phyloP scores from a whole-genome alignment of 2,797 vertebrate genomes.

The Epinephelus malabaricus region DNA sequence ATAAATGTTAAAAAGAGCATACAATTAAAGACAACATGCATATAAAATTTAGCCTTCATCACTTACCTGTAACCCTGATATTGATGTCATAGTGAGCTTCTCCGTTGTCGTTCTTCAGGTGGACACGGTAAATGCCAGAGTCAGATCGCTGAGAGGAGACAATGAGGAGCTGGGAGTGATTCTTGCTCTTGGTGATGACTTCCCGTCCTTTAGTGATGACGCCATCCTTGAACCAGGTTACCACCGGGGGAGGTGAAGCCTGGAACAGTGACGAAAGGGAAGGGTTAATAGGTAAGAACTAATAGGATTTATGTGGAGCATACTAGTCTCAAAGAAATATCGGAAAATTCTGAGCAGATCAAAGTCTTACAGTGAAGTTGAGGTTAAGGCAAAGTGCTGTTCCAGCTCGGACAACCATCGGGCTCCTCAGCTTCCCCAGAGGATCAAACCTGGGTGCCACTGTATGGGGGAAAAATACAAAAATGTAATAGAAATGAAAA shows the following conservation, averaged over 20 bases:
- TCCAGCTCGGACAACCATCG: conserved; percentile 81
- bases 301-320: too few species aligned
- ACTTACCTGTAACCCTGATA: conserved; percentile 75
- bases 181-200: conserved; percentile 80
- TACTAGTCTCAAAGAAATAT: not conserved
- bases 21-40: not conserved
- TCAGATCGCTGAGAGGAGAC: conserved; percentile 70
- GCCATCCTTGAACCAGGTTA: conserved; percentile 80
- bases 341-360: not conserved
- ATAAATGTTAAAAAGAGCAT: not conserved
- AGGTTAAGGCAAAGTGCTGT: conserved; percentile 77
- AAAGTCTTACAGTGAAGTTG: conserved; percentile 78
- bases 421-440: conserved; percentile 82
- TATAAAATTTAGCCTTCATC: not conserved
- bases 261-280: conserved; percentile 34
- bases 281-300: not conserved
- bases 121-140: conserved; percentile 73
- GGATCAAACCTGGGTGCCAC: conserved; percentile 78
- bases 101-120: conserved; percentile 78
- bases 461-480: conserved; percentile 22
- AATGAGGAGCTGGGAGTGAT: conserved; percentile 80
- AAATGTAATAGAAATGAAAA: not conserved
- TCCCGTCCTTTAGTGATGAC: conserved; percentile 70
- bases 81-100: conserved; percentile 71
- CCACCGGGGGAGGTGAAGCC: conserved; percentile 73